Conservation (phyloP, 1,140 invertebrate genomes). For the Drosophila baimaii region DNA sequence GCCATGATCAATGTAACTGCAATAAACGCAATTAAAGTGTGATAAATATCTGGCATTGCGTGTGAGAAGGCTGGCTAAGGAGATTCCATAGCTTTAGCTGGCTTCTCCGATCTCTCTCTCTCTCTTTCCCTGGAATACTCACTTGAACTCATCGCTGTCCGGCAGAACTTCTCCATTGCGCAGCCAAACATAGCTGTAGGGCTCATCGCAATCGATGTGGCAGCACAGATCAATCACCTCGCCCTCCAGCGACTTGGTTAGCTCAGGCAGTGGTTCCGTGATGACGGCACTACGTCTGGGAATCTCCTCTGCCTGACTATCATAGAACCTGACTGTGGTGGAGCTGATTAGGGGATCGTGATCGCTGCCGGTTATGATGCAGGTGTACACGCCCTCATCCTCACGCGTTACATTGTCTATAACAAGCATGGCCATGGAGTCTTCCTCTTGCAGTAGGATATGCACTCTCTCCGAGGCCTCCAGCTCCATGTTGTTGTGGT, state of each 20-base stretch:
- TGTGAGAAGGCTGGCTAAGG: conserved; percentile 2
- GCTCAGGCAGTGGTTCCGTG: conserved; percentile 69
- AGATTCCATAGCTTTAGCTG: background rate
- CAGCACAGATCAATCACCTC: conserved; percentile 87
- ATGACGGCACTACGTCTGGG: conserved; percentile 42
- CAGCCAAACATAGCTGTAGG: conserved; percentile 89
- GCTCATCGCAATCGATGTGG: conserved; percentile 85
- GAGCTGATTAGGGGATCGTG: conserved; percentile 85
- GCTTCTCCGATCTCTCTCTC: background rate
- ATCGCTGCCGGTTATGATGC: conserved; percentile 86
- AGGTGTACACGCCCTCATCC: conserved; percentile 89
- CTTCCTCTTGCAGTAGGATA: conserved; percentile 66
- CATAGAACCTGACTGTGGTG: conserved; percentile 57
- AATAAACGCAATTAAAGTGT: conserved; percentile 5
- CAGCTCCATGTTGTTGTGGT: conserved; percentile 86
- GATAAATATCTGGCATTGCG: conserved; percentile 8
- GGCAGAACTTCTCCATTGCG: conserved; percentile 88
- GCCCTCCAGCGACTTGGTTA: conserved; percentile 85
- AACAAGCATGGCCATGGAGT: conserved; percentile 81
- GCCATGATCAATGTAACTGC: conserved; percentile 87
- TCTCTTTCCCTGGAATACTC: conserved; percentile 10
- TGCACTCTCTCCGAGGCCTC: conserved; percentile 71
- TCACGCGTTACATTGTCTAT: conserved; percentile 85
- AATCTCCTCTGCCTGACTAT: conserved; percentile 15
- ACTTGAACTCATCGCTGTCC: conserved; percentile 87